Base-by-base conservation (phyloP, 2,888 invertebrate species). In the Atrina japonica region DNA sequence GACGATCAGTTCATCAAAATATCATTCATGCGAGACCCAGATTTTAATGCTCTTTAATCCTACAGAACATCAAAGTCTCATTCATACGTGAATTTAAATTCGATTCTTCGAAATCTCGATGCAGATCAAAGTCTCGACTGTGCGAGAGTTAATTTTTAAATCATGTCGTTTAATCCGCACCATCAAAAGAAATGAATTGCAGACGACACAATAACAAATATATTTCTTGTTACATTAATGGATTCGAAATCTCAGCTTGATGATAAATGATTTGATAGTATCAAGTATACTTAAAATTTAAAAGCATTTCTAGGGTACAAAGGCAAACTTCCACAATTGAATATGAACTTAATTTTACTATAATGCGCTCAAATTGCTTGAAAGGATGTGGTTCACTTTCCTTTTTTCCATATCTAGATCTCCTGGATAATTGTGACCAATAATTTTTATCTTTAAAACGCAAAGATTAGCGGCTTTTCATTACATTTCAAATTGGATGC, bases 21-120 rank as follows among this genome's bases (percentile, higher is more conserved):
- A 27, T 61, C 61, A 49, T 18, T 43, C 43, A 35, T 27, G 61
- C 61, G 61, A 49, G 49, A 61, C 61, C 49, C 29, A 35, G 30
- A 61, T 61, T 49, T 49, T 61, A 61, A 61, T 61, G 61, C 61
- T 47, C 61, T 61, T 49, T 61, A 61, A 61, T 61, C 61, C 61
- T 49, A 18, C 29, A 61, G 40, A 49, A 61, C 61, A 61, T 61
- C 61, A 61, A 61, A 61, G 61, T 49, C 18, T 29, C 61, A 61
- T 61, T 61, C 61, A 61, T 29, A 61, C 43, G 49, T 43, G 49
- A 41, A 35, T 47, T 30, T 49, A 27, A 25, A 18, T 49, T 27
- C 30, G 29, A 61, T 49, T 61, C 49, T 25, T 29, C 21, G 43
- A 47, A 35, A 47, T 49, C 49, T 30, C 61, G 49, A 29, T 47